Conservation (phyloP, 1,140 invertebrate species). For the Drosophila ananassae region DNA sequence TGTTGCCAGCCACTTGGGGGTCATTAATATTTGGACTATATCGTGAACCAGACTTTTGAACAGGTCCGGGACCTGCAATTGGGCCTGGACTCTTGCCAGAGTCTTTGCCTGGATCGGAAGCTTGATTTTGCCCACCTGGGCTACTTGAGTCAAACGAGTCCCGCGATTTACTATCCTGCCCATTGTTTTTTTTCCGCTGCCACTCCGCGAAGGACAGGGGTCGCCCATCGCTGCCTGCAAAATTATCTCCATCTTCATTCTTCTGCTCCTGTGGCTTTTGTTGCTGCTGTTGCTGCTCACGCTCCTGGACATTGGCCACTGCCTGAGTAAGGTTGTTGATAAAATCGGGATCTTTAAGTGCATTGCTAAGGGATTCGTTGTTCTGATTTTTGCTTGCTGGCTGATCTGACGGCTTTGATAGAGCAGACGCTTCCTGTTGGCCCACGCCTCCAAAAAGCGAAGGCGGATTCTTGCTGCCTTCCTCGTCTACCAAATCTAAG, state of each 20-base stretch:
- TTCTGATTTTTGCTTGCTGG: background rate
- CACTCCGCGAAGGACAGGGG: conserved; percentile 67
- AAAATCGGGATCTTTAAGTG: conserved; percentile 69
- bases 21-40: conserved; percentile 15
- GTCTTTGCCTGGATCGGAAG: conserved; percentile 1
- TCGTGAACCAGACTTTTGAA: background rate
- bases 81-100: conserved; percentile 2
- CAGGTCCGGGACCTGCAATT: conserved; percentile 7
- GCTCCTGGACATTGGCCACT: conserved; percentile 63
- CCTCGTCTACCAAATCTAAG: conserved; percentile 86
- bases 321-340: conserved; percentile 69
- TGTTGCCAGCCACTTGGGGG: conserved; percentile 16
- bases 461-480: conserved; percentile 42
- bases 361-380: conserved; percentile 57
- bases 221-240: conserved; percentile 13
- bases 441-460: conserved; percentile 57
- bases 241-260: conserved; percentile 13
- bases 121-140: conserved; percentile 21
- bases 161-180: conserved; percentile 8
- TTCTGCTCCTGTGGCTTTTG: conserved; percentile 1
- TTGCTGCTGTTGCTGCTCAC: conserved; percentile 27
- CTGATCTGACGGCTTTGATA: background rate
- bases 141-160: conserved; percentile 2
- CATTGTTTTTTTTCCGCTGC: conserved; percentile 64
- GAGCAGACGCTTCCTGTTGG: conserved; percentile 6